Conservation (phyloP, 2,113 vertebrate species). For the Anolis carolinensis region DNA sequence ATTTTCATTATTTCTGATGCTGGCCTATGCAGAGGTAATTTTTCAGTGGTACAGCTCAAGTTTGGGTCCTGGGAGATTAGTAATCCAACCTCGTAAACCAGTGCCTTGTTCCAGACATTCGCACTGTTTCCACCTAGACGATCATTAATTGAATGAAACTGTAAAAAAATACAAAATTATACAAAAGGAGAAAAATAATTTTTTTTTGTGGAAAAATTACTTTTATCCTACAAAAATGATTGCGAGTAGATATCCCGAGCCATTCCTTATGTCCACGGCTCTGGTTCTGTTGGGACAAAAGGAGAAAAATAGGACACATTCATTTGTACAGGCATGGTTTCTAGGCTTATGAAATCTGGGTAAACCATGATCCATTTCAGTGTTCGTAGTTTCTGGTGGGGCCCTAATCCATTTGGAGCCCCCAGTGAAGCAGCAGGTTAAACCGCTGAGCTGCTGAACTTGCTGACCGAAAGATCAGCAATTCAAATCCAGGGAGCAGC, state of each 20-base stretch:
- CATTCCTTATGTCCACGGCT: background rate
- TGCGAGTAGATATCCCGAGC: conserved; percentile 13
- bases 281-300: too few species aligned
- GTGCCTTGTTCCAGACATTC: conserved; percentile 60
- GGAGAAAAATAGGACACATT: too few species aligned
- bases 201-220: conserved; percentile 49
- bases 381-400: too few species aligned
- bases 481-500: too few species aligned
- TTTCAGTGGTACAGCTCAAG: conserved; percentile 45
- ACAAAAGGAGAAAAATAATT: conserved; percentile 19
- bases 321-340: too few species aligned
- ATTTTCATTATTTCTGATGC: conserved; percentile 70
- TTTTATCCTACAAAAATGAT: conserved; percentile 38
- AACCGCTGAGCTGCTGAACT: too few species aligned
- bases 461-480: too few species aligned
- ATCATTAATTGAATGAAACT: conserved; percentile 34
- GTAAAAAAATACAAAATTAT: conserved; percentile 41
- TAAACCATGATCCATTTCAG: too few species aligned
- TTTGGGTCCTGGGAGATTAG: conserved; percentile 38
- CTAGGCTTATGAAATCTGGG: too few species aligned
- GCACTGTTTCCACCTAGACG: conserved; percentile 56
- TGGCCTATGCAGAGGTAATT: conserved; percentile 54
- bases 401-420: too few species aligned
- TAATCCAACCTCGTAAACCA: conserved; percentile 53
- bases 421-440: too few species aligned